Conservation (phyloP, 2,797 vertebrate species). For the Mallotus villosus region DNA sequence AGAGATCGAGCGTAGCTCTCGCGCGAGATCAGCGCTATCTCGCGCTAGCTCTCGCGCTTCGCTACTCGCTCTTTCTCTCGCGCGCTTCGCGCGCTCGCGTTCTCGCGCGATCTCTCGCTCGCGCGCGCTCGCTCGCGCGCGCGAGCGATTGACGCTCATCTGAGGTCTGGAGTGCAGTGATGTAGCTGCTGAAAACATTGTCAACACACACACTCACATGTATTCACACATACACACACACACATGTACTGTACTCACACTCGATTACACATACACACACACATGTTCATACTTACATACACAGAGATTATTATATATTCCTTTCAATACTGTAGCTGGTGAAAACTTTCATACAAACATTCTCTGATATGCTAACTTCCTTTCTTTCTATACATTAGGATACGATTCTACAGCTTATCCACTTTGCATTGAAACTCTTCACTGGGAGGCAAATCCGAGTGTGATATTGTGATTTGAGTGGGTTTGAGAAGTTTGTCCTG, state of each 20-base stretch:
- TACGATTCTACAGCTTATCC: background rate
- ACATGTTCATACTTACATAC: background rate
- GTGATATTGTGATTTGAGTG: background rate
- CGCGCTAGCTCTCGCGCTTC: too few species aligned
- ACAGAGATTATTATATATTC: background rate
- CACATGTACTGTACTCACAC: background rate
- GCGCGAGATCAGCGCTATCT: too few species aligned
- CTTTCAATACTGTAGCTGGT: too few species aligned
- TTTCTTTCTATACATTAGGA: background rate
- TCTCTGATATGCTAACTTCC: background rate
- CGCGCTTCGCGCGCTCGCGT: too few species aligned
- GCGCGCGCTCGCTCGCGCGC: too few species aligned
- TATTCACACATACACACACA: too few species aligned
- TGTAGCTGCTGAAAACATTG: background rate
- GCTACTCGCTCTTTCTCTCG: too few species aligned
- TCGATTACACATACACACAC: background rate
- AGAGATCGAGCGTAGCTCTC: too few species aligned
- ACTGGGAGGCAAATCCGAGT: background rate
- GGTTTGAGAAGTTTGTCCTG: background rate
- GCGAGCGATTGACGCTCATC: too few species aligned
- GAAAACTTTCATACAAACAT: background rate
- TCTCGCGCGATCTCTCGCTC: too few species aligned
- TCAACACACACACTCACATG: background rate
- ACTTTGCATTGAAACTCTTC: background rate
- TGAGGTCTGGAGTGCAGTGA: background rate